These are phyloP conservation scores for Ascidia mentula DNA, from an alignment of 23 tunicate genomes.

Conservation along the genomic window DNA sequence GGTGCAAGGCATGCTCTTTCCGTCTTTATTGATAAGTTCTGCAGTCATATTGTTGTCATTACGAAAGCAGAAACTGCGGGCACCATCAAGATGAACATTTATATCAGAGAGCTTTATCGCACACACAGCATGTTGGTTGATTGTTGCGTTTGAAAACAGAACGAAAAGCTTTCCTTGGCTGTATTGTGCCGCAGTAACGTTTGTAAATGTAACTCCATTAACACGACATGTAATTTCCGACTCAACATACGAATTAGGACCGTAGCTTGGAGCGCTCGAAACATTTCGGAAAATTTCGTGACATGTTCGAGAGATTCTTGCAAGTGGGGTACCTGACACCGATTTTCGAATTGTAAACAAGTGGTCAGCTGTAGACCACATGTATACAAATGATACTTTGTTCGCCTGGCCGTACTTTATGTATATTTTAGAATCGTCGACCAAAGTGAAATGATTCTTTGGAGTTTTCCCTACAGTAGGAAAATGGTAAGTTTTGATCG, in stretches of 20 bases:
- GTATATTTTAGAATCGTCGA: neutral
- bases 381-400: neutral
- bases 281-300: neutral
- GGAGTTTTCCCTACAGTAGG: neutral
- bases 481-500: neutral
- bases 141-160: neutral
- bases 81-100: slow-evolving; percentile 6
- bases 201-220: neutral
- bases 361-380: neutral
- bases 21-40: neutral
- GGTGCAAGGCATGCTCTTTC: neutral
- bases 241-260: slow-evolving; percentile 10
- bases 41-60: neutral
- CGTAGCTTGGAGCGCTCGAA: neutral
- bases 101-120: neutral
- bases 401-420: neutral
- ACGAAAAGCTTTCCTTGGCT: slow-evolving; percentile 7
- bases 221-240: slow-evolving; percentile 13
- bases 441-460: neutral
- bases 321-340: too few relatives aligned
- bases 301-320: neutral
- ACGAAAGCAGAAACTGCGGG: slow-evolving; percentile 3
- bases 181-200: slow-evolving; percentile 31
- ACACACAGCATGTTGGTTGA: neutral
- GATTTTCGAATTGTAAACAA: neutral